Base-by-base conservation (phyloP, 2,888 invertebrate genomes). In the Homarus gammarus region DNA sequence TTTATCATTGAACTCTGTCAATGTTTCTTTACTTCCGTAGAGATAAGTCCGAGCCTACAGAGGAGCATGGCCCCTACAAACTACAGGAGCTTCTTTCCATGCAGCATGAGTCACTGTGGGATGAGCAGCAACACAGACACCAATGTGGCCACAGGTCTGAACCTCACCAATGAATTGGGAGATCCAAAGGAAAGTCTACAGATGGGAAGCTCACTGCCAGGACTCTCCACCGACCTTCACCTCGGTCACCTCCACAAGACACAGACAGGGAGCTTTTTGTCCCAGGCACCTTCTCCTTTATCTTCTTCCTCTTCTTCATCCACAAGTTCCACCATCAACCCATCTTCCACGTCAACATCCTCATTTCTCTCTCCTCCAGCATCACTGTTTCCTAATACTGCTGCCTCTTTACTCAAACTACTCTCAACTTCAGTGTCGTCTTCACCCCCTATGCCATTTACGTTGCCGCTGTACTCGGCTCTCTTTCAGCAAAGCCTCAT, bases 381-480 rank as follows among this genome's bases (percentile, higher is more conserved):
- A 40, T 81, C 81, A 12, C 18, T 64, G 2, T 22, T 64, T n/a
- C 38, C 56, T 6, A 81, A 81, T 38, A 31, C 81, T 56, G 81
- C 36, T 1, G 36, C 81, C 22, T 8, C 81, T 22, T 27, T 64
- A 18, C 38, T 81, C 27, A 81, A 61, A 27, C n/a, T 81, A 18
- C 81, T 81, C n/a, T 56, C 56, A 1, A 36, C 81, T 18, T 22
- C 81, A 33, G 38, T 81, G 27, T 36, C 36, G 3, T n/a, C n/a
- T n/a, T 38, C 81, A 6, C 61, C 81, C 1, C 38, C 81, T 33
- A 38, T 81, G 64, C 40, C 81, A 22, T 64, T 22, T n/a, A 56
- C 56, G 3, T 64, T 56, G 6, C 61, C 56, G 0, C 56, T 81
- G n/a, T 61, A 38, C 10, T 27, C 81, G 15, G 61, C 38, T 15